Conservation (phyloP, 2,113 vertebrate species). For the Sminthopsis crassicaudata region DNA sequence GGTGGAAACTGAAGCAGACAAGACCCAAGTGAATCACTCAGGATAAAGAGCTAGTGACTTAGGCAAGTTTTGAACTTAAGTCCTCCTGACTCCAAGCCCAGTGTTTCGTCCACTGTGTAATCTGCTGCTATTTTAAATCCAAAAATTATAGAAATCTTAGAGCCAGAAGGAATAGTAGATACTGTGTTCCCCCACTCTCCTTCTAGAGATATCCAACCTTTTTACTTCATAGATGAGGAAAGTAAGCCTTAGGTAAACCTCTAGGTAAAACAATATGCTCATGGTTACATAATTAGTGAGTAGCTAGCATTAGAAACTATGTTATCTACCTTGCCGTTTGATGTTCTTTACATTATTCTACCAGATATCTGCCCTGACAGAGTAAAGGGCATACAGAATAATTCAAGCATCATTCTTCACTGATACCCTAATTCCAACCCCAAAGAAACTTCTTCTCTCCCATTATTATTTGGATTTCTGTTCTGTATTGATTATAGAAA, state of each 20-base stretch:
- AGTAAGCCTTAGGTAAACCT: not conserved
- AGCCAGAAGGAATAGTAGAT: not conserved
- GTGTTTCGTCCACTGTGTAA: not conserved
- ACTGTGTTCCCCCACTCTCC: not conserved
- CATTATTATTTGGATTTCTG: conserved; percentile 1
- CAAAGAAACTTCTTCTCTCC: not conserved
- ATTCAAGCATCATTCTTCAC: not conserved
- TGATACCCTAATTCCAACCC: not conserved
- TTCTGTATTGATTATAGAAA: not conserved
- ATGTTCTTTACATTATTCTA: not conserved
- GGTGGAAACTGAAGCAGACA: not conserved
- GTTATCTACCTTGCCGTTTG: not conserved
- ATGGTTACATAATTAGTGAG: not conserved
- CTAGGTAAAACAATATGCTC: not conserved
- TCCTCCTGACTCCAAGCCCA: not conserved
- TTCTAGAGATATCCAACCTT: not conserved
- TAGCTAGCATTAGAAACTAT: not conserved
- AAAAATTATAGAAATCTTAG: not conserved
- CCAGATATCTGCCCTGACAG: not conserved
- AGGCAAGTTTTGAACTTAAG: not conserved
- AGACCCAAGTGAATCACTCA: not conserved
- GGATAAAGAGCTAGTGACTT: not conserved
- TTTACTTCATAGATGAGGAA: not conserved
- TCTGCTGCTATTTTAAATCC: not conserved
- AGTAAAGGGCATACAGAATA: not conserved